Evolutionary conservation across 2,113 vertebrate genomes (phyloP), one percentile per base, ranked within the genome.

Genomic region (Grallaria varia): DNA sequence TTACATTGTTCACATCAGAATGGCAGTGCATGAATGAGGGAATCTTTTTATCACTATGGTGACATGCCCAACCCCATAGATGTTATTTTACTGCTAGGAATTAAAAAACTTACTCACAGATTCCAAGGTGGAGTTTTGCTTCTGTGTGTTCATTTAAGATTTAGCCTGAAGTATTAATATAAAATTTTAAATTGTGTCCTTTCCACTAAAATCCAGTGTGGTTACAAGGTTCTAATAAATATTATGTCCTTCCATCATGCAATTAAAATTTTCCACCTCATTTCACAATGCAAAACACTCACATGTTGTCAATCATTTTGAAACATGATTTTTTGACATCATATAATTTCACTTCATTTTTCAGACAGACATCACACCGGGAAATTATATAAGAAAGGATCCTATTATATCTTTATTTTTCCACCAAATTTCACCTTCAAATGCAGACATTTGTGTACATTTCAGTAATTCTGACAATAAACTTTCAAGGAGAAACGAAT

Each of bases 251-350:
- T 97, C 98, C 97, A 97, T 98, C 98, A 97, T 97, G 98, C 98
- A 98, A 98, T 98, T 98, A 98, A 98, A 98, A 98, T 98, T 98
- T 98, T 98, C 98, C 98, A 97, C 98, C 97, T 98, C 98, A 97
- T 98, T 98, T 98, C 98, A 98, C 98, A 97, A 98, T 97, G 97
- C 97, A 98, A 98, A 98, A 98, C 97, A 98, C 97, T 98, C 94
- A 69, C 97, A 95, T 97, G 89, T 97, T 98, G 98, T 98, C 98
- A 98, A 98, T 98, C 98, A 98, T 97, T 97, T 98, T 98, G 98
- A 98, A 98, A 98, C 97, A 98, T 96, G 97, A 97, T 98, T 98
- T 98, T 98, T 97, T 98, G 98, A 98, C 98, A 98, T 98, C 98
- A 97, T 98, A 96, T 98, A 98, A 98, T 98, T 98, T 98, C 97